Percentiles rank a stretch among this genome's conserved stretches.
phyloP scores from a whole-genome alignment of 2,888 invertebrate genomes.

The Colostygia pectinataria region DNA sequence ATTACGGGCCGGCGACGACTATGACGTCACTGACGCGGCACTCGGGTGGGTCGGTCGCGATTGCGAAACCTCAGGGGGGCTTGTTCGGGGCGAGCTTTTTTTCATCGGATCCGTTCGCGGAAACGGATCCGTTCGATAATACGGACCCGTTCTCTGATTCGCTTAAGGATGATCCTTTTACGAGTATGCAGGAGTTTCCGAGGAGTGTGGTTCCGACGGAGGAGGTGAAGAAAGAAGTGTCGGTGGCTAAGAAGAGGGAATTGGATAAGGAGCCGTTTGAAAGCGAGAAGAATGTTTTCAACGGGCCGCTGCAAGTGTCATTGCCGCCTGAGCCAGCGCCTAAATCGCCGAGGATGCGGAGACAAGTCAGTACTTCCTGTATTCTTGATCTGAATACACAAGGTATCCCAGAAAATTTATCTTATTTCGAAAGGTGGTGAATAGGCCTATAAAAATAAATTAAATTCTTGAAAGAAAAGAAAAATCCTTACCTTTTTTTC shows the following conservation, averaged over 20 bases:
- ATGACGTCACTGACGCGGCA: constrained; percentile 76
- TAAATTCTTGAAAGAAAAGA: too few species aligned
- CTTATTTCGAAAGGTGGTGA: too few species aligned
- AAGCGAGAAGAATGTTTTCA: constrained; percentile 73
- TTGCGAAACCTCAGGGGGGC: constrained; percentile 55
- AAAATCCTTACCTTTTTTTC: too few species aligned
- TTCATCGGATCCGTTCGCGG: constrained; percentile 85
- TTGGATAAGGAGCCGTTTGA: constrained; percentile 41
- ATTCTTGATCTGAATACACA: too few species aligned
- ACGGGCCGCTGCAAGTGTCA: constrained; percentile 87
- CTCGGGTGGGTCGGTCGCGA: constrained; percentile 76
- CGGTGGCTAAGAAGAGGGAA: constrained; percentile 49
- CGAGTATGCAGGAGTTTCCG: constrained; percentile 68
- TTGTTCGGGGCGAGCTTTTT: constrained; percentile 66
- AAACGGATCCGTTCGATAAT: constrained; percentile 88
- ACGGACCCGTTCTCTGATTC: constrained; percentile 86
- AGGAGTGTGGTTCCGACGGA: constrained; percentile 54
- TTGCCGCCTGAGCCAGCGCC: constrained; percentile 85
- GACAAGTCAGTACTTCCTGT: constrained; percentile 53
- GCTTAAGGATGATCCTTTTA: constrained; percentile 84
- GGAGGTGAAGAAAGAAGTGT: constrained; percentile 44
- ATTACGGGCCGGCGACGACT: constrained; percentile 71
- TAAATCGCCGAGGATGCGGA: constrained; percentile 69
- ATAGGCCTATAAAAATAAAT: too few species aligned
- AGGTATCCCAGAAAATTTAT: too few species aligned